Evolutionary conservation across 1,140 invertebrate genomes (phyloP).

Genomic region (Solenopsis fugax): DNA sequence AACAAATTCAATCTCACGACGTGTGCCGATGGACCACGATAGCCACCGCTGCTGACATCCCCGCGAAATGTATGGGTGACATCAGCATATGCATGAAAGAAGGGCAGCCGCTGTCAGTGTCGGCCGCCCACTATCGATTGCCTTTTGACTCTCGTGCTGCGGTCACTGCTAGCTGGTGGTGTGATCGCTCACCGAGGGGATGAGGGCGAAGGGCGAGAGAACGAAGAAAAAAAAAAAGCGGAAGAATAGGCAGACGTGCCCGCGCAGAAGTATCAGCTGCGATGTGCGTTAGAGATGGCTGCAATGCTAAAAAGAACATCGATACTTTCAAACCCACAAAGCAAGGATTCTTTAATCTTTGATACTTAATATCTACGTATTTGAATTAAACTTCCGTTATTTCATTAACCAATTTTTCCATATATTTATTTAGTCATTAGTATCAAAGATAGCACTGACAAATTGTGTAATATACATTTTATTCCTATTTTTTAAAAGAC

Average conservation of each 20-base stretch:
- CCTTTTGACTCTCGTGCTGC: constrained; percentile 74
- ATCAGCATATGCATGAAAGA: constrained; percentile 84
- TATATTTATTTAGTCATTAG: background rate
- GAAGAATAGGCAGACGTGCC: constrained; percentile 30
- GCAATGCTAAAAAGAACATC: background rate
- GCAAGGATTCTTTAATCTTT: background rate
- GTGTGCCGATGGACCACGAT: constrained; percentile 43
- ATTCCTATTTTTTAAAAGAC: background rate
- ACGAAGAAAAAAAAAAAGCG: constrained; percentile 45
- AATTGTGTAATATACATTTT: background rate
- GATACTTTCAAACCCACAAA: background rate
- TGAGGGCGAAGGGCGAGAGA: constrained; percentile 61
- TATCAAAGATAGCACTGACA: background rate
- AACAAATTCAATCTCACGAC: constrained; percentile 80
- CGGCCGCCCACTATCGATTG: constrained; percentile 81
- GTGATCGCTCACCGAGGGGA: constrained; percentile 53
- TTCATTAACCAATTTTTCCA: background rate
- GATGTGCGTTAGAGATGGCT: background rate
- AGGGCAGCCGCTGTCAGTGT: constrained; percentile 79
- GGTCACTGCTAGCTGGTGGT: constrained; percentile 49
- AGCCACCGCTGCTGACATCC: constrained; percentile 61
- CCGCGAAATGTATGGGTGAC: constrained; percentile 78
- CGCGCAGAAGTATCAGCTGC: constrained; percentile 33
- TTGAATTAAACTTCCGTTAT: background rate
- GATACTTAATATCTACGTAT: background rate